Conservation (phyloP, 1,140 invertebrate species). For the Branchinecta lindahli region DNA sequence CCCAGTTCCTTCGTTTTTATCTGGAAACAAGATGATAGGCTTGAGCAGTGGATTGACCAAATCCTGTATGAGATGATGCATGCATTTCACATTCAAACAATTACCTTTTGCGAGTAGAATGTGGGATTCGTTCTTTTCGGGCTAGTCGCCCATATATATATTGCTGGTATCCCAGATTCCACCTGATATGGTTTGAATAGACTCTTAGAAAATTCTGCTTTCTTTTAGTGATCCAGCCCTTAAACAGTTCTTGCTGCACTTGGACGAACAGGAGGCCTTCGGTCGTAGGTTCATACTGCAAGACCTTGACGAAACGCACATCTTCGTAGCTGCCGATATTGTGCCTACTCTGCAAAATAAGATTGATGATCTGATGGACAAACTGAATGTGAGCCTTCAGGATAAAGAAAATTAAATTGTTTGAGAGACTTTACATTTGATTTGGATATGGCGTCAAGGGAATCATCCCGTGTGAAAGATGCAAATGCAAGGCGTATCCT, state of each 20-base stretch:
- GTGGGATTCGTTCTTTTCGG: no score
- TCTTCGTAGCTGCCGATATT: conserved; percentile 84
- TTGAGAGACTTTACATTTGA: neutral
- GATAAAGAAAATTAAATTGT: conserved; percentile 44
- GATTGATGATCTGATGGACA: conserved; percentile 93
- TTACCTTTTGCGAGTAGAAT: no score
- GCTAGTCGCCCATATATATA: no score
- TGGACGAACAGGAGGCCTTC: conserved; percentile 84
- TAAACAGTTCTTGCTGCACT: conserved; percentile 94
- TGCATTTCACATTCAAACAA: no score
- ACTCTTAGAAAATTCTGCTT: neutral
- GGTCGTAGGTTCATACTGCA: conserved; percentile 90
- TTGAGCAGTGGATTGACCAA: no score
- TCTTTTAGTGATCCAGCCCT: conserved; percentile 85
- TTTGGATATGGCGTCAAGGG: conserved; percentile 36
- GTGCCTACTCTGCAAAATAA: conserved; percentile 70
- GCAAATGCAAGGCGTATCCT: conserved; percentile 59
- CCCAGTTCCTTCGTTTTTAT: no score
- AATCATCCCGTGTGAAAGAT: conserved; percentile 58
- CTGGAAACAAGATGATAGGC: no score
- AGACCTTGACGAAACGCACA: conserved; percentile 87
- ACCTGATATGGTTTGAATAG: no score
- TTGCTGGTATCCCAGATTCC: no score
- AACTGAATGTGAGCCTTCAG: conserved; percentile 66
- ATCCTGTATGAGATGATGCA: no score